phyloP scores from a whole-genome alignment of 2,888 invertebrate species.

The Oscheius sp. region DNA sequence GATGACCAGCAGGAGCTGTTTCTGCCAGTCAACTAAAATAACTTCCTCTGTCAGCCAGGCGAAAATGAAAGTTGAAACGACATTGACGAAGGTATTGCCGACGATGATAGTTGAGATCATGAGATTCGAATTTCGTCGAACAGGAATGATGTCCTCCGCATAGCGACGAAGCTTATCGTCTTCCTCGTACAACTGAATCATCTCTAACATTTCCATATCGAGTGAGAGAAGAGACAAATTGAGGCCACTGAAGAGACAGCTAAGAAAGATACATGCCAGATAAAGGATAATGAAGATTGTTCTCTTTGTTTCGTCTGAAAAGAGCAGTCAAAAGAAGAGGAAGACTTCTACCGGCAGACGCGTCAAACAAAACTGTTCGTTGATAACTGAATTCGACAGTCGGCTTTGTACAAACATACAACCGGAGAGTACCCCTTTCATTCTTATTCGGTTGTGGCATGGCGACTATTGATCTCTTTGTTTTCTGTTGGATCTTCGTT shows the following conservation, averaged over 20 bases:
- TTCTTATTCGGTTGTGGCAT: too few species aligned
- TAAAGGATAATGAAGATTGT: background rate
- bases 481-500: too few species aligned
- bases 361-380: background rate
- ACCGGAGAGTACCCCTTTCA: too few species aligned
- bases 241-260: conserved; percentile 20
- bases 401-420: conserved; percentile 6
- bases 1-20: background rate
- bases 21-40: background rate
- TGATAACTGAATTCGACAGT: background rate
- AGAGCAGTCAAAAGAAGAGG: background rate
- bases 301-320: background rate
- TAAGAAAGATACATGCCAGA: background rate
- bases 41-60: background rate
- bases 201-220: conserved; percentile 18
- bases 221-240: conserved; percentile 18
- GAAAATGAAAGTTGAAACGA: background rate
- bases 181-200: conserved; percentile 12
- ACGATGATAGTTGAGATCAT: conserved; percentile 23
- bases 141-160: conserved; percentile 20
- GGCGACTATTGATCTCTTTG: too few species aligned
- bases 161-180: background rate
- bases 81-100: conserved; percentile 11
- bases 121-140: conserved; percentile 11
- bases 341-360: background rate